A percentile compares a stretch with the other conserved stretches of the same genome.
Conservation (phyloP, 2,888 invertebrate species). For the Pimpla rufipes region DNA sequence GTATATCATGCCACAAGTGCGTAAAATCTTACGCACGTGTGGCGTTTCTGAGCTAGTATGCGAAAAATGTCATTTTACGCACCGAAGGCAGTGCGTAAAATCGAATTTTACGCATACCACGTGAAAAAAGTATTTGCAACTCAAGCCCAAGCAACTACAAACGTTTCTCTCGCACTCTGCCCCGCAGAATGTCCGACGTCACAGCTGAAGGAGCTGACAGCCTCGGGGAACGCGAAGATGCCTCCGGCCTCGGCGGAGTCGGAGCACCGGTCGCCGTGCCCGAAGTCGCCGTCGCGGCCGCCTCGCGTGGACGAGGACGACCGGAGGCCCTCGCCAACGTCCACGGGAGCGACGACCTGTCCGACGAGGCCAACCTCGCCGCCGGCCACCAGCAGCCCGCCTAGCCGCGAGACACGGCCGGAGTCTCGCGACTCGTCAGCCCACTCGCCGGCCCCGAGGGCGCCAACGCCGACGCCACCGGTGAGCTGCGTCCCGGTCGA, state of each 20-base stretch:
- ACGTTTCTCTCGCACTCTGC: neutral
- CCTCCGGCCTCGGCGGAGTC: conserved; percentile 23
- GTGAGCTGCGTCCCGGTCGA: neutral
- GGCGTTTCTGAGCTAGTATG: too few species aligned
- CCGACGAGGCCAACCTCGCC: conserved; percentile 40
- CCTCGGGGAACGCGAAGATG: conserved; percentile 64
- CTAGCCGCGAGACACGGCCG: conserved; percentile 42
- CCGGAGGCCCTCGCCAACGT: conserved; percentile 20
- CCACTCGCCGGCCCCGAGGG: neutral
- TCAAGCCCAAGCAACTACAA: neutral
- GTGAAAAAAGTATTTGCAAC: neutral
- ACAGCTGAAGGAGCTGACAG: conserved; percentile 68
- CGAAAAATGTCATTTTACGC: too few species aligned
- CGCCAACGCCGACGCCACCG: conserved; percentile 20
- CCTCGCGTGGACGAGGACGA: neutral
- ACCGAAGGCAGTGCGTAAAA: too few species aligned
- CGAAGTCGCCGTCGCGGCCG: conserved; percentile 23
- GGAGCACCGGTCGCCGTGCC: neutral
- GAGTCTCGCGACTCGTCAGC: conserved; percentile 31
- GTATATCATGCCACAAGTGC: too few species aligned
- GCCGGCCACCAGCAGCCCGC: neutral
- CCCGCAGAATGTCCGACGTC: conserved; percentile 64
- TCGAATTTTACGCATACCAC: too few species aligned
- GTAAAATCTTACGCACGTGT: too few species aligned
- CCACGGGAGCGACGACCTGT: conserved; percentile 52